phyloP scores from a whole-genome alignment of 2,888 invertebrate genomes.

The Tethea ocularis region DNA sequence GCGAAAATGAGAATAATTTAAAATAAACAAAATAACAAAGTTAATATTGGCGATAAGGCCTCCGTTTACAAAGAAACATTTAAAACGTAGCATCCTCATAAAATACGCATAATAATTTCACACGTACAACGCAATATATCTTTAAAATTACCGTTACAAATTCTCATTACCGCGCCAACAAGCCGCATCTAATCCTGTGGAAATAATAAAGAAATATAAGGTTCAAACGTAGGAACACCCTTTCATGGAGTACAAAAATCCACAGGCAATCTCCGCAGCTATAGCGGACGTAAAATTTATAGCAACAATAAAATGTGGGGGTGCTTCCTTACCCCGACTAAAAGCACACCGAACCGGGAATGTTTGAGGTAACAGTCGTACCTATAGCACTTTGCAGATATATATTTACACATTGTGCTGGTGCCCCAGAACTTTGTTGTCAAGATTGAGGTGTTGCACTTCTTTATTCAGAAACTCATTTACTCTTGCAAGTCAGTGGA shows the following conservation, averaged over 20 bases:
- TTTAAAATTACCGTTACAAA: slow-evolving; percentile 56
- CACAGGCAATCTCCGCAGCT: slow-evolving; percentile 72
- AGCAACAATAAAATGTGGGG: slow-evolving; percentile 77
- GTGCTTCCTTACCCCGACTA: slow-evolving; percentile 65
- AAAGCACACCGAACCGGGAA: slow-evolving; percentile 54
- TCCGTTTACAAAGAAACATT: background rate
- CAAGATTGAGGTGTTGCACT: slow-evolving; percentile 31
- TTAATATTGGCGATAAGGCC: background rate
- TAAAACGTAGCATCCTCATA: background rate
- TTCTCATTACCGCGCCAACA: slow-evolving; percentile 47
- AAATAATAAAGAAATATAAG: slow-evolving; percentile 44
- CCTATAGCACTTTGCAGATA: slow-evolving; percentile 37
- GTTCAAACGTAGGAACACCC: slow-evolving; percentile 42
- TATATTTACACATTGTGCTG: slow-evolving; percentile 9
- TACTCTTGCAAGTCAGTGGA: slow-evolving; percentile 4
- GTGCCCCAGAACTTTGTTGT: slow-evolving; percentile 22
- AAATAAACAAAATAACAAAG: background rate
- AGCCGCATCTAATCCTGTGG: slow-evolving; percentile 33
- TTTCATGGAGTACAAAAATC: slow-evolving; percentile 71
- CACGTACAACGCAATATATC: slow-evolving; percentile 38
- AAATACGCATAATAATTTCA: slow-evolving; percentile 19
- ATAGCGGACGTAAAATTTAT: slow-evolving; percentile 77
- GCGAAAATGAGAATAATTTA: background rate
- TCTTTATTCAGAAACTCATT: slow-evolving; percentile 15
- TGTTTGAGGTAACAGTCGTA: slow-evolving; percentile 42